phyloP scores from a whole-genome alignment of 2,113 vertebrate species.

The Semicossyphus pulcher region DNA sequence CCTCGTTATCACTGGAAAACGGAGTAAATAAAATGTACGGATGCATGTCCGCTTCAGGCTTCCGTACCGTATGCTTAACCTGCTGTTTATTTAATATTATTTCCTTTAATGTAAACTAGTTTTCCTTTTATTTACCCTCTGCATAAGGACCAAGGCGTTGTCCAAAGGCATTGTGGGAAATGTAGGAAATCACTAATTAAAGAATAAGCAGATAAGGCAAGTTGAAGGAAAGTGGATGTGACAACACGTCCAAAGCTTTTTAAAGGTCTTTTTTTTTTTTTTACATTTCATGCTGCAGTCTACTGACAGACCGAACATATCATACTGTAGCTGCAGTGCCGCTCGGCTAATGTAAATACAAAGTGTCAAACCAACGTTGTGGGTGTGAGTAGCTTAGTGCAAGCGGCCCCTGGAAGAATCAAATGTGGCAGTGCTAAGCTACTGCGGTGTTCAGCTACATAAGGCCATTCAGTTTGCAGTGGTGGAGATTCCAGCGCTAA shows the following conservation, averaged over 20 bases:
- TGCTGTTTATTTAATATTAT: too few species aligned
- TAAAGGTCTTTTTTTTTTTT: background rate
- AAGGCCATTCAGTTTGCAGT: slow-evolving; percentile 17
- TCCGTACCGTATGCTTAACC: too few species aligned
- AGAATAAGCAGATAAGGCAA: slow-evolving; percentile 32
- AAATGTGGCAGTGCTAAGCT: slow-evolving; percentile 31
- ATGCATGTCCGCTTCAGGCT: too few species aligned
- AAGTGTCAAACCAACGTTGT: background rate
- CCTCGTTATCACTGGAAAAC: too few species aligned
- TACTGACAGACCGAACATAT: background rate
- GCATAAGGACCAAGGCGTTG: background rate
- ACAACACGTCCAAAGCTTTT: background rate
- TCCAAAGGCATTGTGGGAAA: slow-evolving; percentile 19
- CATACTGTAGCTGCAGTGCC: background rate
- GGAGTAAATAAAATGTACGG: background rate
- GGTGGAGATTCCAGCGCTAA: background rate
- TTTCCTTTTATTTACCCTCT: background rate
- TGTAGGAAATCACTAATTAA: background rate
- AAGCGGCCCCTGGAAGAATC: background rate
- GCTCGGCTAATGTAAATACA: background rate
- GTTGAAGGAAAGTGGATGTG: background rate
- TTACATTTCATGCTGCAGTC: background rate
- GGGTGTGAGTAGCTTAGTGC: background rate
- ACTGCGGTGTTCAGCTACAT: slow-evolving; percentile 18
- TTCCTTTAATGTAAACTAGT: background rate